phyloP scores from a whole-genome alignment of 2,797 vertebrate species.

The Rhynchonycteris naso region DNA sequence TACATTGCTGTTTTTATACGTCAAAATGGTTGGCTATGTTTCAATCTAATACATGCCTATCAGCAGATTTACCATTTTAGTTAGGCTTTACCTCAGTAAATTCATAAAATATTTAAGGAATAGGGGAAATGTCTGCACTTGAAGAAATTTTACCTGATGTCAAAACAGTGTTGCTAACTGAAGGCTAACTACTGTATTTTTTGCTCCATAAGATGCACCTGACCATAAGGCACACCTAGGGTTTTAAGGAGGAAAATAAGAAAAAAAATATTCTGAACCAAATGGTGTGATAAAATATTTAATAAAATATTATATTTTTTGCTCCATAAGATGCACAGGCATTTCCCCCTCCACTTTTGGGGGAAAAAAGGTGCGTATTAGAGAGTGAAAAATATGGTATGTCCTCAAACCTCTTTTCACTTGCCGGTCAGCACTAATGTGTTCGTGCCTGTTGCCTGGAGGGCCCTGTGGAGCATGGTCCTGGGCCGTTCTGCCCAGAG shows the following conservation, averaged over 20 bases:
- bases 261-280: too few species aligned
- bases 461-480: not conserved
- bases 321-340: too few species aligned
- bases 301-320: too few species aligned
- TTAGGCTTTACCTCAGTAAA: conserved; percentile 46
- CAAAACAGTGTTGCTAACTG: not conserved
- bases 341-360: too few species aligned
- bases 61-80: not conserved
- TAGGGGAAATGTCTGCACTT: not conserved
- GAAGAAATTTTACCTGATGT: not conserved
- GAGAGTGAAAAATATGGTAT: too few species aligned
- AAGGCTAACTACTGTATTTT: not conserved
- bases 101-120: conserved; percentile 26
- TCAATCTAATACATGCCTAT: not conserved
- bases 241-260: too few species aligned
- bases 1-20: conserved; percentile 11
- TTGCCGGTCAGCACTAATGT: not conserved
- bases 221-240: too few species aligned
- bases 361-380: too few species aligned
- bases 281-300: too few species aligned
- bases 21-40: not conserved
- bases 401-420: not conserved
- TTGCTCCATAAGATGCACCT: too few species aligned
- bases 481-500: not conserved
- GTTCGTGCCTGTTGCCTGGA: not conserved